Evolutionary conservation across 2,797 vertebrate species (phyloP).

Genomic region (Sebastes matsubarae): DNA sequence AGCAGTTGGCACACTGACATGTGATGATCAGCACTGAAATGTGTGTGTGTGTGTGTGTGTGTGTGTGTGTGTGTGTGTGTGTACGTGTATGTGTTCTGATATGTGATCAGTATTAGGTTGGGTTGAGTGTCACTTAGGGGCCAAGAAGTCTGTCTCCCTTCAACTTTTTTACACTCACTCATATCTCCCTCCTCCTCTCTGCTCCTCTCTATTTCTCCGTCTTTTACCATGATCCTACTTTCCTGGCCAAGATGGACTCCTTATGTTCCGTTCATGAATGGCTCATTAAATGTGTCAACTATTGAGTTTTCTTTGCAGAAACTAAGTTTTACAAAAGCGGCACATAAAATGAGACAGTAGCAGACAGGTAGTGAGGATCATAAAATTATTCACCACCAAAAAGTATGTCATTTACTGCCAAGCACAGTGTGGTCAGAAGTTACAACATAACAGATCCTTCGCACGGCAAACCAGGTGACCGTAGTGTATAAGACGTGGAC

Average conservation of each 20-base stretch:
- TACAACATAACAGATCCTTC: not conserved
- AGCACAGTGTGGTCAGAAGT: too few species aligned
- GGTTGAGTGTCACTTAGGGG: constrained; percentile 59
- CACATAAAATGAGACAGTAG: not conserved
- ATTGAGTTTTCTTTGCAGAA: not conserved
- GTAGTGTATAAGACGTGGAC: too few species aligned
- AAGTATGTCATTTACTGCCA: too few species aligned
- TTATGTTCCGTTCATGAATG: not conserved
- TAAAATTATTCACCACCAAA: not conserved
- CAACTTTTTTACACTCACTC: constrained; percentile 5
- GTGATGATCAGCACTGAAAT: constrained; percentile 20
- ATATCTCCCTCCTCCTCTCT: not conserved
- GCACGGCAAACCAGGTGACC: not conserved
- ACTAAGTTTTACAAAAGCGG: not conserved
- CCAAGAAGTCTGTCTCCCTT: constrained; percentile 67
- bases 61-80: not conserved
- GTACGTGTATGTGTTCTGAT: constrained; percentile 27
- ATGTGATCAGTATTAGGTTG: constrained; percentile 53
- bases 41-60: not conserved
- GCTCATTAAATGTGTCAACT: not conserved
- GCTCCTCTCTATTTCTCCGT: not conserved
- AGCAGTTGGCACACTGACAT: not conserved
- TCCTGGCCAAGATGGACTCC: not conserved
- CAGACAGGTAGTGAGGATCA: not conserved
- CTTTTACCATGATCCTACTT: not conserved